These are phyloP conservation scores for Drosophila sturtevanti DNA, from an alignment of 1,140 invertebrate genomes.

Conservation along the genomic window DNA sequence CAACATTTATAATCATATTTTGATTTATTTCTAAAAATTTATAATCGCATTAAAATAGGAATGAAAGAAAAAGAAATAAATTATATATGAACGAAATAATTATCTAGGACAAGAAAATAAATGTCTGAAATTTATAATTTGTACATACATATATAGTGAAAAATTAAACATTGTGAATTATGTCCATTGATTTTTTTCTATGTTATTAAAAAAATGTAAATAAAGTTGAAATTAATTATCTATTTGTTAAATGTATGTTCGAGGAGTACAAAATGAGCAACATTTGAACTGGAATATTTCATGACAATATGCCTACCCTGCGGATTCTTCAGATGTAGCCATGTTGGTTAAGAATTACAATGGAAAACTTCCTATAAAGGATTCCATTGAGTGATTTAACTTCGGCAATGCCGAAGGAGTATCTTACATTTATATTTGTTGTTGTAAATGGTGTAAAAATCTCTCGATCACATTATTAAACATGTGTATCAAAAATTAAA, in stretches of 20 bases:
- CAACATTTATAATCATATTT: background rate
- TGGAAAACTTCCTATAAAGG: background rate
- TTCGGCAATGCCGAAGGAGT: too few species aligned
- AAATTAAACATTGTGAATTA: too few species aligned
- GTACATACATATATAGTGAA: background rate
- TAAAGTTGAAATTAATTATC: too few species aligned
- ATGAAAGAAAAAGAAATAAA: background rate
- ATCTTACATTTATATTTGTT: too few species aligned
- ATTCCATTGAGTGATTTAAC: background rate
- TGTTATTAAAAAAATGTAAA: too few species aligned
- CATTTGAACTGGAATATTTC: background rate
- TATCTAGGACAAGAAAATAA: background rate
- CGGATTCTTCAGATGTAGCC: background rate
- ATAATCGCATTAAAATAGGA: background rate
- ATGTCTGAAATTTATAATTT: background rate
- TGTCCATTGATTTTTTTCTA: too few species aligned
- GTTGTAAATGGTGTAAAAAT: too few species aligned
- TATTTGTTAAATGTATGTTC: too few species aligned
- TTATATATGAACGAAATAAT: background rate
- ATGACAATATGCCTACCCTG: background rate
- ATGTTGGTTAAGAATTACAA: background rate
- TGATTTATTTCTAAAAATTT: background rate
- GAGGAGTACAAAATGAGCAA: too few species aligned
- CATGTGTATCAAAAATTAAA: too few species aligned
- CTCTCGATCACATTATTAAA: too few species aligned